These are phyloP conservation scores for Fulmarus glacialis DNA, from an alignment of 2,113 vertebrate species.

Conservation along the genomic window DNA sequence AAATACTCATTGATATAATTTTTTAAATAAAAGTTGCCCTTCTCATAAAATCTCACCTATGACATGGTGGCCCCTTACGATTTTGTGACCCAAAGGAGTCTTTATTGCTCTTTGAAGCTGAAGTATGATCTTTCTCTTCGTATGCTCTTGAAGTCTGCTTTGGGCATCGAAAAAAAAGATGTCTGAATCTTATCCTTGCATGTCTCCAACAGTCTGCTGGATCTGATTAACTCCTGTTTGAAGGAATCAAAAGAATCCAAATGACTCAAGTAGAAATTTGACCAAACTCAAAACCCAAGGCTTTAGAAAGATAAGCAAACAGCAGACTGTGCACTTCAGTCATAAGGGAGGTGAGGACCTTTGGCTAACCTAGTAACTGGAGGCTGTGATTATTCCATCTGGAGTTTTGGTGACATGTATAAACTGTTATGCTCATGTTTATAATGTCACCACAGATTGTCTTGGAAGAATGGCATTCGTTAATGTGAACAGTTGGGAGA, in stretches of 20 bases:
- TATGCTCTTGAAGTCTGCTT: not conserved
- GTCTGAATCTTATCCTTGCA: not conserved
- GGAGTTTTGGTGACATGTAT: not conserved
- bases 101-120: not conserved
- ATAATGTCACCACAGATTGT: not conserved
- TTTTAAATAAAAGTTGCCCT: not conserved
- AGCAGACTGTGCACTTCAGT: not conserved
- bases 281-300: not conserved
- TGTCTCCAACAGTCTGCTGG: not conserved
- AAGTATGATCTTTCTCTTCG: not conserved
- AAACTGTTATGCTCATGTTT: not conserved
- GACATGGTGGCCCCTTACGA: accelerated
- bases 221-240: not conserved
- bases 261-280: not conserved
- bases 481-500: constrained; percentile 4
- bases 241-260: not conserved
- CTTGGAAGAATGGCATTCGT: not conserved
- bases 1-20: not conserved
- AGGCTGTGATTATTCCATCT: not conserved
- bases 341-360: not conserved
- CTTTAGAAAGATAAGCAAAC: not conserved
- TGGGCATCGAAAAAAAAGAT: not conserved
- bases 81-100: not conserved
- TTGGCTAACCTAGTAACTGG: not conserved
- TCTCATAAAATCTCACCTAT: not conserved